Conservation (phyloP, 2,888 invertebrate genomes). For the Liodrosophila aerea region DNA sequence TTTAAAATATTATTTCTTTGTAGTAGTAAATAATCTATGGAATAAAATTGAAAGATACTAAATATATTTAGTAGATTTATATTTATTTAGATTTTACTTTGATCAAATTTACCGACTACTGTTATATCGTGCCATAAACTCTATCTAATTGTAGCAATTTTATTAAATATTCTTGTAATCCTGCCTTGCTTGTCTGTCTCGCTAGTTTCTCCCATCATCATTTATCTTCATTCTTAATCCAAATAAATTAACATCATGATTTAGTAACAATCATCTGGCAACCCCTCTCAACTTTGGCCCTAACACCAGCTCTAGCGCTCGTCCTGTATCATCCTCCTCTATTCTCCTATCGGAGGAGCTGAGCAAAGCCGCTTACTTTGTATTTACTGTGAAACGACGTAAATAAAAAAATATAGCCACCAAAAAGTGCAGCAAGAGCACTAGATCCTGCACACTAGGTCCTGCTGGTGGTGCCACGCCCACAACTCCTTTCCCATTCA, state of each 20-base stretch:
- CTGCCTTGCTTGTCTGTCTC: not conserved
- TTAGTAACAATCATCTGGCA: conserved; percentile 38
- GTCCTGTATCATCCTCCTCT: not conserved
- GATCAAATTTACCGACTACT: too few relatives aligned
- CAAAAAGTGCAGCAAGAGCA: conserved; percentile 23
- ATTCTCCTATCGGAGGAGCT: not conserved
- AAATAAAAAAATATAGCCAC: conserved; percentile 39
- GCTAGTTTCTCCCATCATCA: conserved; percentile 4
- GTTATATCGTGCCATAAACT: not conserved
- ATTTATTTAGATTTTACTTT: too few relatives aligned
- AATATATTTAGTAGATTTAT: too few relatives aligned
- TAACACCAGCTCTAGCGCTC: not conserved
- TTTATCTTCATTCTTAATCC: conserved; percentile 21
- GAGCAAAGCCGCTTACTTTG: conserved; percentile 42
- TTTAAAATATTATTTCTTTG: too few relatives aligned
- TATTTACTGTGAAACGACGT: conserved; percentile 31
- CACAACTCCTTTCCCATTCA: conserved; percentile 11
- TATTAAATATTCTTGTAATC: not conserved
- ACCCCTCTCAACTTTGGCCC: not conserved
- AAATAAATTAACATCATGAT: conserved; percentile 60
- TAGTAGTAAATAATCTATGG: too few relatives aligned
- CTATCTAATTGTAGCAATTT: not conserved
- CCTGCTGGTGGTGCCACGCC: not conserved
- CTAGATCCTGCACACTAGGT: conserved; percentile 22
- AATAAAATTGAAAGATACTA: too few relatives aligned